Conservation (phyloP, 2,113 vertebrate genomes). For the Polyodon spathula region DNA sequence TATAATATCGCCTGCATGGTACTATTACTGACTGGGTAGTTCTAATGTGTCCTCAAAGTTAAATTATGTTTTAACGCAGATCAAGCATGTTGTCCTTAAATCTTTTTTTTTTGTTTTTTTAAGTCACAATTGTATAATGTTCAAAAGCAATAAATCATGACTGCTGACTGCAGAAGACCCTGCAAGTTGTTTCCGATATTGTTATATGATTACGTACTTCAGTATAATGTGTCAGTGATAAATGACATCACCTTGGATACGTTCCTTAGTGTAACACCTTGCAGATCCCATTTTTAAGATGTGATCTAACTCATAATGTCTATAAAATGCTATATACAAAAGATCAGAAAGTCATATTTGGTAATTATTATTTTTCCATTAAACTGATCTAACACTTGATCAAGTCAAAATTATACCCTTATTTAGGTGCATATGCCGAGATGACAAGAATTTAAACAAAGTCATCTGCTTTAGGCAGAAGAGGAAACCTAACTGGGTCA, state of each 20-base stretch:
- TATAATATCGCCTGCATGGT: constrained; percentile 31
- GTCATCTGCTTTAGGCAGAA: too few relatives aligned
- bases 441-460: too few relatives aligned
- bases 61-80: constrained; percentile 38
- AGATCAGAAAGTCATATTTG: too few relatives aligned
- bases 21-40: constrained; percentile 32
- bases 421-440: too few relatives aligned
- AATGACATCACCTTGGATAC: constrained; percentile 42
- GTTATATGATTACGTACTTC: constrained; percentile 45
- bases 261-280: constrained; percentile 35
- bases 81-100: constrained; percentile 46
- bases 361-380: too few relatives aligned
- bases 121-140: constrained; percentile 52
- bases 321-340: too few relatives aligned
- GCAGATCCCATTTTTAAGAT: background rate
- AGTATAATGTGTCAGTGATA: constrained; percentile 48
- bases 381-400: too few relatives aligned
- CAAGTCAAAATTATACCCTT: too few relatives aligned
- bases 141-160: constrained; percentile 49
- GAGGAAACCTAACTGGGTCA: too few relatives aligned
- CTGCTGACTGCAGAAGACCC: constrained; percentile 39
- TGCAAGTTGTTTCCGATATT: constrained; percentile 31
- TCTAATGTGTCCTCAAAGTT: background rate
- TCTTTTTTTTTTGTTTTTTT: constrained; percentile 37
- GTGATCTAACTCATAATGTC: too few relatives aligned